Percentiles rank a stretch among this genome's conserved stretches.
Evolutionary conservation across 2,888 invertebrate genomes (phyloP).

Genomic region (Agonopterix arenella): DNA sequence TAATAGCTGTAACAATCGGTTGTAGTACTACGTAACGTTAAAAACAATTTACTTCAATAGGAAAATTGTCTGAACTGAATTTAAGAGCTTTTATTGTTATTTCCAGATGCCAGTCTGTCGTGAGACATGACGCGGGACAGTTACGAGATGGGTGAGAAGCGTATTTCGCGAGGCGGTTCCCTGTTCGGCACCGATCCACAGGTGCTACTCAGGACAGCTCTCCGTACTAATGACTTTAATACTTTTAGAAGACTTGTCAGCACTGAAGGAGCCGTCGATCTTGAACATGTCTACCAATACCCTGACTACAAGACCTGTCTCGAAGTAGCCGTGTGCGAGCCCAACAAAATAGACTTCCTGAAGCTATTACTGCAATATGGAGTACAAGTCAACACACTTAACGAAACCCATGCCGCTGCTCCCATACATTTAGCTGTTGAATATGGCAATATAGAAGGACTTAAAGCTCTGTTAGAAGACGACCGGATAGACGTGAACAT

Average conservation of each 20-base stretch:
- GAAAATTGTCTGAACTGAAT: conserved; percentile 36
- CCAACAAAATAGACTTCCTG: conserved; percentile 72
- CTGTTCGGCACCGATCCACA: conserved; percentile 67
- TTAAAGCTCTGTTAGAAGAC: conserved; percentile 63
- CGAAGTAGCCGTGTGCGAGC: conserved; percentile 73
- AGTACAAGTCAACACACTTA: conserved; percentile 78
- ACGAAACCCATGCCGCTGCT: conserved; percentile 74
- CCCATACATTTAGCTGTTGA: conserved; percentile 81
- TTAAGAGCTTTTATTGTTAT: conserved; percentile 24
- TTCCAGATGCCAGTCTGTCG: conserved; percentile 62
- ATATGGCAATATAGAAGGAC: conserved; percentile 62
- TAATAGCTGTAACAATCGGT: conserved; percentile 32
- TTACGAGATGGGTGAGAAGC: conserved; percentile 66
- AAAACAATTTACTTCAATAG: conserved; percentile 44
- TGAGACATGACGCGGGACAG: conserved; percentile 59
- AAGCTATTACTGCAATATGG: conserved; percentile 76
- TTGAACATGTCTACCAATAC: conserved; percentile 73
- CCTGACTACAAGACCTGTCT: conserved; percentile 78
- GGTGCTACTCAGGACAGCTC: conserved; percentile 65
- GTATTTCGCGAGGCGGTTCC: conserved; percentile 56
- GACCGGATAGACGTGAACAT: conserved; percentile 68
- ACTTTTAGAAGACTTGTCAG: conserved; percentile 71
- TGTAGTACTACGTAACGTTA: conserved; percentile 33
- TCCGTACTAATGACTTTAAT: conserved; percentile 67
- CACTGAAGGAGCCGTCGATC: conserved; percentile 57